phyloP scores from a whole-genome alignment of 2,113 vertebrate genomes.

The Pterocles gutturalis region DNA sequence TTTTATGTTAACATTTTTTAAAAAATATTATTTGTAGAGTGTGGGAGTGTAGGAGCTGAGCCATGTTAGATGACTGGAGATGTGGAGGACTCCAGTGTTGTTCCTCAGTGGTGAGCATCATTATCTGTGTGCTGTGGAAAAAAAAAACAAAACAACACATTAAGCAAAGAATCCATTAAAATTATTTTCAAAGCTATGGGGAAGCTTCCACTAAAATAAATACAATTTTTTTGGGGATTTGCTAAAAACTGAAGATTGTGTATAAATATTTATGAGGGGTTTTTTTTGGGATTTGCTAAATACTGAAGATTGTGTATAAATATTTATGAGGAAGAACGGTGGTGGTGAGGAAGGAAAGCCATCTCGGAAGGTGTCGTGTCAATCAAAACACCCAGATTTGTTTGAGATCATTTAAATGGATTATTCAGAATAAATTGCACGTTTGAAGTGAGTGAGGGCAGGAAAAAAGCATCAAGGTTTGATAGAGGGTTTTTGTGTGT shows the following conservation, averaged over 20 bases:
- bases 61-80: neutral
- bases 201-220: neutral
- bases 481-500: neutral
- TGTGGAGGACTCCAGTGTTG: neutral
- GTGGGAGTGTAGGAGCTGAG: neutral
- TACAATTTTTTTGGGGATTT: neutral
- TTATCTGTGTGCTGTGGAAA: neutral
- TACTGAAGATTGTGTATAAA: neutral
- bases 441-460: neutral
- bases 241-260: neutral
- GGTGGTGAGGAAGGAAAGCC: neutral
- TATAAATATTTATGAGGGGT: constrained; percentile 48
- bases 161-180: neutral
- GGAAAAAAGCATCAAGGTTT: neutral
- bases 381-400: neutral
- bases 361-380: neutral
- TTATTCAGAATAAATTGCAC: neutral
- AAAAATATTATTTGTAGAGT: neutral
- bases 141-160: rapidly evolving
- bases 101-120: neutral
- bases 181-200: neutral
- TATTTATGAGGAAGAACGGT: neutral
- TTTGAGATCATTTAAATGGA: neutral
- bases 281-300: neutral
- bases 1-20: neutral